Conservation (phyloP, 2,797 vertebrate genomes). For the Cynodonichthys magdalenae region DNA sequence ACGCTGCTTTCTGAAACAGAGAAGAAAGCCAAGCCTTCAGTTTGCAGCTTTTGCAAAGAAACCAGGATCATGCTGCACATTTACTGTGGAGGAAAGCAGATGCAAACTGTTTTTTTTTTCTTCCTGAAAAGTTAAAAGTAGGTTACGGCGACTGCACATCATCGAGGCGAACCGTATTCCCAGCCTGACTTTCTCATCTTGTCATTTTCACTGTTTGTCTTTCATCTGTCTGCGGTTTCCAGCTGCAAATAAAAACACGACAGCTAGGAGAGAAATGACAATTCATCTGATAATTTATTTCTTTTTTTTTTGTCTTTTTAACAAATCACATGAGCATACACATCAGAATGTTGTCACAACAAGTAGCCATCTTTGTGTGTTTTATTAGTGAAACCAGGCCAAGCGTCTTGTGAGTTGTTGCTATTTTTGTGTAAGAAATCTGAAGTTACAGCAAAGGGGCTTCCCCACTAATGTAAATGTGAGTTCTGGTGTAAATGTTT, state of each 20-base stretch:
- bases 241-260: slow-evolving; percentile 33
- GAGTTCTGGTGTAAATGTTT: slow-evolving; percentile 26
- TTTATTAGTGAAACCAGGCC: slow-evolving; percentile 34
- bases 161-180: slow-evolving; percentile 43
- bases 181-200: slow-evolving; percentile 27
- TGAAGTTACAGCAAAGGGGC: slow-evolving; percentile 12
- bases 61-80: slow-evolving; percentile 29
- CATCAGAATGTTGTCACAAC: slow-evolving; percentile 17
- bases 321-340: slow-evolving; percentile 13
- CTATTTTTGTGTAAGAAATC: slow-evolving; percentile 32
- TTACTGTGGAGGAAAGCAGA: slow-evolving; percentile 18
- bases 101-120: background rate
- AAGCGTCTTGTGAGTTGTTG: slow-evolving; percentile 15
- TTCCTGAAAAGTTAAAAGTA: slow-evolving; percentile 37
- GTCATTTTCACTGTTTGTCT: slow-evolving; percentile 34
- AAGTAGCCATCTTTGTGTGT: background rate
- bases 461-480: slow-evolving; percentile 17
- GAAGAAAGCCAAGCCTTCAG: slow-evolving; percentile 21
- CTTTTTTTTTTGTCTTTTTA: slow-evolving; percentile 1
- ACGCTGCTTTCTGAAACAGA: slow-evolving; percentile 84
- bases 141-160: slow-evolving; percentile 29
- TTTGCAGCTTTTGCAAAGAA: slow-evolving; percentile 24
- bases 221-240: slow-evolving; percentile 18
- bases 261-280: slow-evolving; percentile 36
- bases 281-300: slow-evolving; percentile 25